Conservation (phyloP, 2,888 invertebrate genomes). For the Caenorhabditis becei region DNA sequence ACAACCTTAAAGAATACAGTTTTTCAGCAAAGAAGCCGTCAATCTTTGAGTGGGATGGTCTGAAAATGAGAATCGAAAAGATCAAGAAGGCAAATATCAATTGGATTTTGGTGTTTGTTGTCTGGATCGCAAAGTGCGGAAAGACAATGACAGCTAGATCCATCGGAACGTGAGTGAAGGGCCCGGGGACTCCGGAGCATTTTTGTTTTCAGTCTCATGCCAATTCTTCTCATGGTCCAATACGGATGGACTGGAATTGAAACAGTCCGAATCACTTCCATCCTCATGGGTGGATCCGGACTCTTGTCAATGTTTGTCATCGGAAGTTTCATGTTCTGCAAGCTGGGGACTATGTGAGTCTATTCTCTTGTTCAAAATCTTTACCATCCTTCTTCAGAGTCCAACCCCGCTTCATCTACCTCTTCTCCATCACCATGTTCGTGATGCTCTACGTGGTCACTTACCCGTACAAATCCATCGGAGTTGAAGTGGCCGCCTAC, state of each 20-base stretch:
- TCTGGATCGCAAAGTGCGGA: conserved; percentile 62
- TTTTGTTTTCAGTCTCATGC: conserved; percentile 40
- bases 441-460: conserved; percentile 70
- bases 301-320: conserved; percentile 57
- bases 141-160: conserved; percentile 59
- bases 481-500: conserved; percentile 60
- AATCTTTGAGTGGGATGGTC: conserved; percentile 54
- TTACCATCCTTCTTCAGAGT: conserved; percentile 33
- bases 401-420: conserved; percentile 40
- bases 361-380: not conserved
- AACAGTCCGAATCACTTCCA: conserved; percentile 56
- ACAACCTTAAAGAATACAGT: not conserved
- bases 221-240: conserved; percentile 58
- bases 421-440: conserved; percentile 57
- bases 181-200: too few relatives aligned
- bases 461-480: conserved; percentile 70
- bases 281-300: conserved; percentile 60
- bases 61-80: conserved; percentile 56
- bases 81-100: conserved; percentile 55
- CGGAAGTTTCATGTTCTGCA: conserved; percentile 62
- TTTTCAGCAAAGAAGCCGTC: conserved; percentile 59
- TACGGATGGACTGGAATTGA: conserved; percentile 63
- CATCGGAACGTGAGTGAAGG: conserved; percentile 50
- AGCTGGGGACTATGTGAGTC: conserved; percentile 53
- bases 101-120: conserved; percentile 55